Conservation (phyloP, 2,113 vertebrate species). For the Monopterus albus region DNA sequence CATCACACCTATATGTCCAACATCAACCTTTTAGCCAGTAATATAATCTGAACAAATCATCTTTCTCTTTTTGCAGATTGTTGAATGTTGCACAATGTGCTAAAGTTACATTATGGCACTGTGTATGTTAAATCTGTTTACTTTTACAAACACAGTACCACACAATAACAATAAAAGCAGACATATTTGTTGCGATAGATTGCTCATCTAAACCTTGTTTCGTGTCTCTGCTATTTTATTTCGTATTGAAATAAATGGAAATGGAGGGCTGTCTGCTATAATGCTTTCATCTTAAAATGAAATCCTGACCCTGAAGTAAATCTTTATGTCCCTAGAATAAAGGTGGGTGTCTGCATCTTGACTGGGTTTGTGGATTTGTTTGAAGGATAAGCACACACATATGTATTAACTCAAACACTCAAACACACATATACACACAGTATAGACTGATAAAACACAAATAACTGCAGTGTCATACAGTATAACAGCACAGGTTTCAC, state of each 20-base stretch:
- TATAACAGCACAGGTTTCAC: neutral
- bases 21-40: neutral
- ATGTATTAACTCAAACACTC: too few species aligned
- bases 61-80: too few species aligned
- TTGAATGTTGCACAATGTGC: too few species aligned
- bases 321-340: too few species aligned
- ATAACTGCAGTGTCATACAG: neutral
- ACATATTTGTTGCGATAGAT: too few species aligned
- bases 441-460: too few species aligned
- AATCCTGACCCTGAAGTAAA: constrained; percentile 41
- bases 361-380: neutral
- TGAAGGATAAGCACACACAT: neutral
- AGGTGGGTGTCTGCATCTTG: too few species aligned
- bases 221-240: constrained; percentile 29
- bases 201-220: constrained; percentile 10
- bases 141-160: too few species aligned
- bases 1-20: neutral
- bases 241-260: constrained; percentile 17
- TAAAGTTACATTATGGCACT: too few species aligned
- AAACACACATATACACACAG: neutral
- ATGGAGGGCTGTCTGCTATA: constrained; percentile 28
- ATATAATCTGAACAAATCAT: neutral
- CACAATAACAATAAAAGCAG: too few species aligned
- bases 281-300: constrained; percentile 38
- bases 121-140: too few species aligned